Evolutionary conservation across 2,113 vertebrate genomes (phyloP).

Genomic region (Myocastor coypus): DNA sequence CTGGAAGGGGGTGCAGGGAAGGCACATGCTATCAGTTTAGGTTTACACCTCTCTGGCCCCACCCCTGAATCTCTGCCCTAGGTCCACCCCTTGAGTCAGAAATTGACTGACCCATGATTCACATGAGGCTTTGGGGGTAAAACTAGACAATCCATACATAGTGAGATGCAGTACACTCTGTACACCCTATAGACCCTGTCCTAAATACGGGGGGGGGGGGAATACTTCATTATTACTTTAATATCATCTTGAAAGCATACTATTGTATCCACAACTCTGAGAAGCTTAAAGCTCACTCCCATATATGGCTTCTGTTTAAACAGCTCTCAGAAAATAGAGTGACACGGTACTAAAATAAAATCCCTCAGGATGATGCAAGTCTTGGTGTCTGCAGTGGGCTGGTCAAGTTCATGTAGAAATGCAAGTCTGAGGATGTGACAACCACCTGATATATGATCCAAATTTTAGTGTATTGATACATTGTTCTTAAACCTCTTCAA

Average conservation of each 20-base stretch:
- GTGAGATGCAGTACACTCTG: no score
- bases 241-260: background rate
- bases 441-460: accelerated
- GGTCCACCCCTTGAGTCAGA: no score
- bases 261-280: no score
- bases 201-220: no score
- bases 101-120: no score
- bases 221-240: background rate
- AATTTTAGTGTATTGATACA: background rate
- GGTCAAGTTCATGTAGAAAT: background rate
- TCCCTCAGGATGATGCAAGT: background rate
- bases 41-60: no score
- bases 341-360: background rate
- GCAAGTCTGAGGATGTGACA: background rate
- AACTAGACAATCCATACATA: no score
- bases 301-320: background rate
- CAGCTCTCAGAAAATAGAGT: background rate
- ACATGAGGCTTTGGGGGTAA: no score
- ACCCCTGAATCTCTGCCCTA: no score
- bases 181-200: no score
- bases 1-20: no score
- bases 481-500: background rate
- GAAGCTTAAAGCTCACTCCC: background rate
- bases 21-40: no score
- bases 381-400: background rate